A percentile compares a stretch with the other conserved stretches of the same genome.
phyloP scores from a whole-genome alignment of 2,113 vertebrate species.

The Tylochromis polylepis region DNA sequence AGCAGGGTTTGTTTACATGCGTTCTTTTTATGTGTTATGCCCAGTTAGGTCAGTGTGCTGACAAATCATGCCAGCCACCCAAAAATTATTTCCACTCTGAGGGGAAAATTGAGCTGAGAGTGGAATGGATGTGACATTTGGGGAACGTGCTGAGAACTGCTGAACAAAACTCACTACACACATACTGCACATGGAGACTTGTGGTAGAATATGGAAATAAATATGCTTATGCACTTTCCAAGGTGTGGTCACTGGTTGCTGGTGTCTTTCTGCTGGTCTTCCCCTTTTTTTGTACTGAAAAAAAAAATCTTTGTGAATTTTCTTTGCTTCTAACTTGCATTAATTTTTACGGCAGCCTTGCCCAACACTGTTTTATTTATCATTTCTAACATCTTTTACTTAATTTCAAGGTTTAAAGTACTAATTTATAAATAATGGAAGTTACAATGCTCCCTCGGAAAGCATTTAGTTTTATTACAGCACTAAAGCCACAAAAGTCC shows the following conservation, averaged over 20 bases:
- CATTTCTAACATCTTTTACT: not conserved
- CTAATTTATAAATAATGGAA: not conserved
- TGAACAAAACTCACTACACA: not conserved
- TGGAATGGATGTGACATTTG: conserved; percentile 12
- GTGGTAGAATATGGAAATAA: conserved; percentile 26
- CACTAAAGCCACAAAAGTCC: not conserved
- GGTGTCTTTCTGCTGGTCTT: not conserved
- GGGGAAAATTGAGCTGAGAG: not conserved
- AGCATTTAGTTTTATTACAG: not conserved
- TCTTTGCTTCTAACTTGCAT: not conserved
- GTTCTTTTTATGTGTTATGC: not conserved
- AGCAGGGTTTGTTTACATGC: not conserved
- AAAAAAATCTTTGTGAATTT: not conserved
- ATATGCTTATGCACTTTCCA: conserved; percentile 10
- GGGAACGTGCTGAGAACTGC: not conserved
- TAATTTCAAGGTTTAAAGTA: not conserved
- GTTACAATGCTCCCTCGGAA: not conserved
- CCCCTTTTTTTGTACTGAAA: not conserved
- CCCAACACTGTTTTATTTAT: not conserved
- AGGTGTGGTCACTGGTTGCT: not conserved
- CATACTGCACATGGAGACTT: not conserved
- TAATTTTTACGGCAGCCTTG: not conserved
- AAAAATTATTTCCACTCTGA: not conserved
- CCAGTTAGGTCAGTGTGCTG: not conserved
- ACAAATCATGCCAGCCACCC: not conserved